Base-by-base conservation (phyloP, 2,797 vertebrate genomes). In the Momotus momota region DNA sequence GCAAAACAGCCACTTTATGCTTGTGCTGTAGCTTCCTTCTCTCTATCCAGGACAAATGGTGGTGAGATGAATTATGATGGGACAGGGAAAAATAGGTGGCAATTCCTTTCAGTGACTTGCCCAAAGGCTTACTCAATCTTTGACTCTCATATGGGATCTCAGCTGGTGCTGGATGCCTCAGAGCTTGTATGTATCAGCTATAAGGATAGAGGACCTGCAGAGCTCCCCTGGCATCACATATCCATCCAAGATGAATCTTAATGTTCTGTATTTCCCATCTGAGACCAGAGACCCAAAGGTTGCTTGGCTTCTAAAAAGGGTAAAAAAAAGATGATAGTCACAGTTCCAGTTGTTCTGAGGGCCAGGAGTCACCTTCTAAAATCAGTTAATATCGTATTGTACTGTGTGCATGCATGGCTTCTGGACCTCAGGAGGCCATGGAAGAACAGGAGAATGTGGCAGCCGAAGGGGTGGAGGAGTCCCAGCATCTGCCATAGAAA, bases 351-450 rank as follows among this genome's bases (percentile, higher is more conserved):
- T 52, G 7, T 57, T 69, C 55, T 58, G 19, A 58, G 61, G 25
- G 45, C 12, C 17, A 26, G 31, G 7, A 79, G 9, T 7, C 10
- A 22, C 26, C 19, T 73, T 58, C 33, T 69, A 57, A 79, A 86
- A 29, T 19, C 12, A 19, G 14, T 19, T n/a, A 46, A 48, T 25
- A 38, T 41, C 0, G 0, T 41, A 46, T 29, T 72, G 25, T 69
- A 43, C 15, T n/a, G 12, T 17, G 19, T 52, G 46, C 0, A 2
- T 40, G 12, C 14, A 9, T 51, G 7, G 11, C 45, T 2, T 16
- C 12, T 64, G 52, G 31, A 61, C 12, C 49, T 52, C 54, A 46
- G 19, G 29, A 85, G 3, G 29, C 33, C 33, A 27, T 27, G 17
- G 57, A 58, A 54, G 31, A 70, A 21, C 26, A 43, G 57, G 11